Conservation (phyloP, 2,113 vertebrate species). For the Aythya baeri region DNA sequence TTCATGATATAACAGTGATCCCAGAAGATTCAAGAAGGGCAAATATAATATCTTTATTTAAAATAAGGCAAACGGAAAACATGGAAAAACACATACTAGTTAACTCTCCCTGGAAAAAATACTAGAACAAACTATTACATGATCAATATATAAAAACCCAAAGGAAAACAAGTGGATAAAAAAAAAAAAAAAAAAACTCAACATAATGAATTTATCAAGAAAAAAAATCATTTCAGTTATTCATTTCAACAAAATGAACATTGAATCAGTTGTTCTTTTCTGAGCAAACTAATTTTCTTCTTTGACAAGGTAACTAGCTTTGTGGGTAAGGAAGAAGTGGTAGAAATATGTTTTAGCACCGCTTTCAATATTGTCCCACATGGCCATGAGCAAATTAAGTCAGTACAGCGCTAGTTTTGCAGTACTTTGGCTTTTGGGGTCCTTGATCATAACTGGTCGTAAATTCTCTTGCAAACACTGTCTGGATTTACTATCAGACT, state of each 20-base stretch:
- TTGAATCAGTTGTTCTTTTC: background rate
- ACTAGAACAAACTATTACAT: background rate
- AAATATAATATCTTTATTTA: background rate
- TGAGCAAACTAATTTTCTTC: background rate
- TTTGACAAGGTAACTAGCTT: constrained; percentile 6
- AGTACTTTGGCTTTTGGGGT: background rate
- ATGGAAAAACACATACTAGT: background rate
- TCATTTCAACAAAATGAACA: background rate
- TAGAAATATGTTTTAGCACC: background rate
- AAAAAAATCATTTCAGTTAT: background rate
- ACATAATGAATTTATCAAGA: background rate
- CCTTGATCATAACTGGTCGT: background rate
- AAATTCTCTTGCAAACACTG: background rate
- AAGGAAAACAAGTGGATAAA: background rate
- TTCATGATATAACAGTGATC: background rate
- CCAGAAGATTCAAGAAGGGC: background rate
- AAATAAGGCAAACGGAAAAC: background rate
- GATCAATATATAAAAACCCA: background rate
- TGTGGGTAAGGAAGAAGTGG: background rate
- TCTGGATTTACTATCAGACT: background rate
- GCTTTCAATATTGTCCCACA: background rate
- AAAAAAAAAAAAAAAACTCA: background rate
- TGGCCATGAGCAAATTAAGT: background rate
- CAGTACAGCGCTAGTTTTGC: background rate
- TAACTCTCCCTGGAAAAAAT: background rate